A percentile compares a stretch with the other conserved stretches of the same genome.
These are phyloP conservation scores for Prochilodus magdalenae DNA, from an alignment of 2,113 vertebrate genomes.

Conservation along the genomic window DNA sequence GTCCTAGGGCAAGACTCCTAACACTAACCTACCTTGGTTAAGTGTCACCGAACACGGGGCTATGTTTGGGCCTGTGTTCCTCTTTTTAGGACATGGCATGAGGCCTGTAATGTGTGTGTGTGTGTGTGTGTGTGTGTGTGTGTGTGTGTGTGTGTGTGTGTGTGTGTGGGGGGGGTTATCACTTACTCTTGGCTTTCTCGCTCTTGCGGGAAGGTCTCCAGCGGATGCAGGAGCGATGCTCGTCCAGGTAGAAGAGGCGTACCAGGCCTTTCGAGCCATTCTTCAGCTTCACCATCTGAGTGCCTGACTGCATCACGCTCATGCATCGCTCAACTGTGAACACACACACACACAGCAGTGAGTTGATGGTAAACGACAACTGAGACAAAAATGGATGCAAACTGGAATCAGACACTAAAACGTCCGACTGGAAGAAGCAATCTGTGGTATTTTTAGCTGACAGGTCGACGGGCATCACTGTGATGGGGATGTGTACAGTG, in stretches of 20 bases:
- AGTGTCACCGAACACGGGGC: too few relatives aligned
- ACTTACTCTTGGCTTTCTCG: slow-evolving; percentile 97
- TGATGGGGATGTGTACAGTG: neutral
- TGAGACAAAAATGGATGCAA: slow-evolving; percentile 6
- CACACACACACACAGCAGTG: slow-evolving; percentile 50
- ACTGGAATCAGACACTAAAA: slow-evolving; percentile 23
- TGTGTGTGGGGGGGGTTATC: neutral
- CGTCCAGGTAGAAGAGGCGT: slow-evolving; percentile 98
- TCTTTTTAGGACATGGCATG: neutral
- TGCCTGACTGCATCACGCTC: slow-evolving; percentile 98
- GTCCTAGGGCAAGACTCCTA: too few relatives aligned
- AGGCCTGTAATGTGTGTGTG: neutral
- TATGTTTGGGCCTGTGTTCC: too few relatives aligned
- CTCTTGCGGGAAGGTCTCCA: slow-evolving; percentile 97
- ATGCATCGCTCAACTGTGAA: slow-evolving; percentile 97
- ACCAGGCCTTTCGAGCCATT: slow-evolving; percentile 93
- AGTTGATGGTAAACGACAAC: slow-evolving; percentile 36
- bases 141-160: neutral
- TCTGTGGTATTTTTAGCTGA: slow-evolving; percentile 2
- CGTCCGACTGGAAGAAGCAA: neutral
- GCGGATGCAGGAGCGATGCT: slow-evolving; percentile 93
- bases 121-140: neutral
- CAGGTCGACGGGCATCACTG: neutral
- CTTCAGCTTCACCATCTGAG: slow-evolving; percentile 99
- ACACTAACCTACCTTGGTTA: too few relatives aligned